phyloP scores from a whole-genome alignment of 2,888 invertebrate species.

The Drosophila nr. medialis region DNA sequence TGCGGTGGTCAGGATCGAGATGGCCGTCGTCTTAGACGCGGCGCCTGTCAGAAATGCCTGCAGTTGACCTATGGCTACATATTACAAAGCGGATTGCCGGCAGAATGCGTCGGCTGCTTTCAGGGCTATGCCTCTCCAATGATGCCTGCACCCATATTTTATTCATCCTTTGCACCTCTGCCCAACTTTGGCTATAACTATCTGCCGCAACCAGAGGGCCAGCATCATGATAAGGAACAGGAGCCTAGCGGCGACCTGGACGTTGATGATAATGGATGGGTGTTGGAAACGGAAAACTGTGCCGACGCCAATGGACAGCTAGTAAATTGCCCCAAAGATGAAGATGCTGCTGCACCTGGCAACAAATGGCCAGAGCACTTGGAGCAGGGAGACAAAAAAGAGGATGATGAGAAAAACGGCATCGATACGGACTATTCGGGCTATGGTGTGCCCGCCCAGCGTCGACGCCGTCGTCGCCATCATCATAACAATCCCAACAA shows the following conservation, averaged over 20 bases:
- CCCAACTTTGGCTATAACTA: slow-evolving; percentile 35
- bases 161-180: slow-evolving; percentile 5
- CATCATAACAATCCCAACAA: slow-evolving; percentile 33
- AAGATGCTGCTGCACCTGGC: slow-evolving; percentile 18
- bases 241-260: neutral
- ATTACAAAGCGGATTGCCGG: slow-evolving; percentile 62
- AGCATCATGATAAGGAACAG: slow-evolving; percentile 1
- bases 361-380: slow-evolving; percentile 29
- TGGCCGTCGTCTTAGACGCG: slow-evolving; percentile 17
- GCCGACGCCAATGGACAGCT: slow-evolving; percentile 50
- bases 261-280: slow-evolving; percentile 29
- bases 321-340: slow-evolving; percentile 47
- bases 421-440: slow-evolving; percentile 21
- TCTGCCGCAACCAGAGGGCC: neutral
- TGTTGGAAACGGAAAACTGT: slow-evolving; percentile 62
- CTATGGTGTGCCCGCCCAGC: slow-evolving; percentile 46
- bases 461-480: slow-evolving; percentile 45
- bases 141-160: slow-evolving; percentile 38
- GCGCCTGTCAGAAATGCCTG: slow-evolving; percentile 58
- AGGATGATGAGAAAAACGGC: neutral
- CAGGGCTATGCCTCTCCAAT: slow-evolving; percentile 27
- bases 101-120: slow-evolving; percentile 58
- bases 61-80: slow-evolving; percentile 60
- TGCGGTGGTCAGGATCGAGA: slow-evolving; percentile 26
- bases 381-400: slow-evolving; percentile 14